Conservation (phyloP, 30 jellyfish, hydroid and myxozoan genomes). For the Catostylus mosaicus region DNA sequence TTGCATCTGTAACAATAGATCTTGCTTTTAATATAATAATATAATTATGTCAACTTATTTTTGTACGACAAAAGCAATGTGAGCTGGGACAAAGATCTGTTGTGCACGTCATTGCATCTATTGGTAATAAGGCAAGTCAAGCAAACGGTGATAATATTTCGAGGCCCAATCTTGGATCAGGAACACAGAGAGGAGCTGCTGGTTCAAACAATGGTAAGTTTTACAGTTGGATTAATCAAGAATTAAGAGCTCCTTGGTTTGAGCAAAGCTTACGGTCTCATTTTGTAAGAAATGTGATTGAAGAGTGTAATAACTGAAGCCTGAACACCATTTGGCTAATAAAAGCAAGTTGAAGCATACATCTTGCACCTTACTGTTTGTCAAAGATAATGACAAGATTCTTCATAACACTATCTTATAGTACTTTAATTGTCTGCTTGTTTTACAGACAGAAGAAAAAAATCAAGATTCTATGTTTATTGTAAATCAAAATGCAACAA, state of each 20-base stretch:
- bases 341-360: no score
- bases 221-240: no score
- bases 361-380: no score
- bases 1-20: no score
- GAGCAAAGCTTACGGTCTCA: neutral
- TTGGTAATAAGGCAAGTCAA: neutral
- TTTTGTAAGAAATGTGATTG: no score
- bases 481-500: conserved; percentile 73
- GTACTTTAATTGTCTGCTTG: no score
- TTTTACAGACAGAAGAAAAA: conserved; percentile 20
- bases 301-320: no score
- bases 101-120: conserved; percentile 70
- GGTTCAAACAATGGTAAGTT: neutral
- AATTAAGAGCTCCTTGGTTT: no score
- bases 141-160: neutral
- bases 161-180: neutral
- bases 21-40: neutral
- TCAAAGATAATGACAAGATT: no score
- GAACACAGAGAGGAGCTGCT: no score
- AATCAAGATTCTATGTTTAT: conserved; percentile 64
- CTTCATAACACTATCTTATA: no score
- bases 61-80: conserved; percentile 41
- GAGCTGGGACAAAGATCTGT: conserved; percentile 72
- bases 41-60: neutral
- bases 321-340: no score